Evolutionary conservation across 30 jellyfish, hydroid and myxozoan genomes (phyloP).

Genomic region (Morbakka virulenta): DNA sequence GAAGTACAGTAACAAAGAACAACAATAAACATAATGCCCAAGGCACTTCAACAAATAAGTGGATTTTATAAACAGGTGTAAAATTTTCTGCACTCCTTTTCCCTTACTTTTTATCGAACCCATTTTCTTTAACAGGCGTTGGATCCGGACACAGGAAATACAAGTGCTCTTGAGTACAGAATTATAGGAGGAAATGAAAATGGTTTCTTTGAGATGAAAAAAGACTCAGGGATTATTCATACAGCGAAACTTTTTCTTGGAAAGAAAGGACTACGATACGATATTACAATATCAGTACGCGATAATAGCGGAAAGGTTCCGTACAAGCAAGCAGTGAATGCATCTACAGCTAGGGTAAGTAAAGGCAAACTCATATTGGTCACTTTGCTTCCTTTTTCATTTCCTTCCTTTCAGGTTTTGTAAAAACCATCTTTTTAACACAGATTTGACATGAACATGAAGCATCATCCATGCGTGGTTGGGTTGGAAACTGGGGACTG

Average conservation of each 20-base stretch:
- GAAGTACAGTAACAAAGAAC: too few species aligned
- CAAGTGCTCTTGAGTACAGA: conserved; percentile 22
- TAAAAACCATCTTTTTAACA: too few species aligned
- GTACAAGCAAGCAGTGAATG: conserved; percentile 24
- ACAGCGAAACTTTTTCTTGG: conserved; percentile 27
- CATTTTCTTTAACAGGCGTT: conserved; percentile 13
- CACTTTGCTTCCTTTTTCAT: too few species aligned
- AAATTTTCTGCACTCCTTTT: too few species aligned
- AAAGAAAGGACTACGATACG: conserved; percentile 34
- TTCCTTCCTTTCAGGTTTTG: too few species aligned
- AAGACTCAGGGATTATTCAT: conserved; percentile 28
- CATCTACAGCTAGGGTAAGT: conserved; percentile 63
- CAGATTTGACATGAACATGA: too few species aligned
- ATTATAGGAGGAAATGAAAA: conserved; percentile 36
- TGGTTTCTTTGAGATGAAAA: conserved; percentile 20
- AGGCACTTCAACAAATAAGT: too few species aligned
- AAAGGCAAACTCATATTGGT: not conserved
- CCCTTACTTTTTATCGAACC: not conserved
- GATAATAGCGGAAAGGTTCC: conserved; percentile 54
- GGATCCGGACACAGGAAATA: conserved; percentile 34
- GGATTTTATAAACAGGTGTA: too few species aligned
- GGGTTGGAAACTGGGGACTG: too few species aligned
- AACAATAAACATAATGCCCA: too few species aligned
- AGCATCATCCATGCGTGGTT: too few species aligned
- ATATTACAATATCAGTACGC: conserved; percentile 29